Conservation (phyloP, 2,888 invertebrate genomes). For the Eulithis testata region DNA sequence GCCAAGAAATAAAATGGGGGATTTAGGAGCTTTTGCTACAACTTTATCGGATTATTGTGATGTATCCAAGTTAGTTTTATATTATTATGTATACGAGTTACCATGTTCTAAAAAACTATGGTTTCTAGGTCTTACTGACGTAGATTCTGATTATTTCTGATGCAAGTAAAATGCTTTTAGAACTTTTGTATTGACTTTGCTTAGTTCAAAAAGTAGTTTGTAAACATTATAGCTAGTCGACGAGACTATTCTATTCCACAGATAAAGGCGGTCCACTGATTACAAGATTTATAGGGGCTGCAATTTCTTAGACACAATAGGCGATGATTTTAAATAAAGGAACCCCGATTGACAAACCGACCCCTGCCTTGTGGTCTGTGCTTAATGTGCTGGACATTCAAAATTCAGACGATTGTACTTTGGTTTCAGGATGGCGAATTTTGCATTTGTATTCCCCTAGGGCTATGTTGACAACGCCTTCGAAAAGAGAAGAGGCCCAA, state of each 20-base stretch:
- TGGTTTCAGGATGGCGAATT: conserved; percentile 11
- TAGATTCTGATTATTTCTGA: too few relatives aligned
- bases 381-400: conserved; percentile 81
- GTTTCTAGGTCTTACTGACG: too few relatives aligned
- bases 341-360: conserved; percentile 68
- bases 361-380: conserved; percentile 70
- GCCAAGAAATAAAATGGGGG: conserved; percentile 68
- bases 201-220: not conserved
- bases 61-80: conserved; percentile 4
- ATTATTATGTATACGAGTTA: not conserved
- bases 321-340: conserved; percentile 76
- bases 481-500: too few relatives aligned
- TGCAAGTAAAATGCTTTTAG: too few relatives aligned
- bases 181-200: not conserved
- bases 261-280: conserved; percentile 29
- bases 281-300: conserved; percentile 46
- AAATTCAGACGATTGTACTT: conserved; percentile 64
- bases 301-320: conserved; percentile 69
- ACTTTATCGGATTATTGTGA: conserved; percentile 34
- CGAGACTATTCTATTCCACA: conserved; percentile 14
- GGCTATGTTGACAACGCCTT: too few relatives aligned
- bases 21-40: conserved; percentile 51
- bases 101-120: not conserved
- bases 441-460: too few relatives aligned
- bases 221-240: not conserved